Percentiles rank a stretch among this genome's conserved stretches.
phyloP scores from a whole-genome alignment of 1,140 invertebrate species.

The Megathymus violae region DNA sequence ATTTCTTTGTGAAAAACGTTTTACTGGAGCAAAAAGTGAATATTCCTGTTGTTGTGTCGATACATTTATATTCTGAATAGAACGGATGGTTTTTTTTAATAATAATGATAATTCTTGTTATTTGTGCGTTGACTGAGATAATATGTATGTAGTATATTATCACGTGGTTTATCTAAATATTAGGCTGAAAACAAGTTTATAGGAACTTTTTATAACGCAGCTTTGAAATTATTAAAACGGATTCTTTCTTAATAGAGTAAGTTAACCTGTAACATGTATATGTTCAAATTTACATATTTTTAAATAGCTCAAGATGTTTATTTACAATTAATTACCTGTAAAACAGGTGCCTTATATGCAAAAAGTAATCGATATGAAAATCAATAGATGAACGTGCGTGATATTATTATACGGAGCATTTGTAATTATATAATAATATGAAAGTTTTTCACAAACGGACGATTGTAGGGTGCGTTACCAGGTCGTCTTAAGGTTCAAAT shows the following conservation, averaged over 20 bases:
- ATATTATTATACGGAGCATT: slow-evolving; percentile 21
- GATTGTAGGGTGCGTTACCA: slow-evolving; percentile 11
- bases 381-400: slow-evolving; percentile 11
- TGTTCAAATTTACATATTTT: neutral
- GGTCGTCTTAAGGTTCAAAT: slow-evolving; percentile 32
- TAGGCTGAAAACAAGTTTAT: too few species aligned
- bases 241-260: too few species aligned
- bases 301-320: neutral
- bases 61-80: too few species aligned
- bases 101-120: too few species aligned
- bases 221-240: too few species aligned
- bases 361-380: slow-evolving; percentile 1
- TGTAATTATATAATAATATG: slow-evolving; percentile 32
- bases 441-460: slow-evolving; percentile 22
- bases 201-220: too few species aligned
- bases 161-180: too few species aligned
- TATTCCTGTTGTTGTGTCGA: neutral
- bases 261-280: too few species aligned
- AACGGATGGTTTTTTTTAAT: too few species aligned
- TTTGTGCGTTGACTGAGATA: too few species aligned
- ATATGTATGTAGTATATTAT: too few species aligned
- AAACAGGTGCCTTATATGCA: neutral
- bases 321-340: too few species aligned
- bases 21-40: neutral
- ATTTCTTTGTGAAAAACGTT: slow-evolving; percentile 16